These are phyloP conservation scores for Cepaea nemoralis DNA, from an alignment of 1,140 invertebrate species.

Conservation along the genomic window DNA sequence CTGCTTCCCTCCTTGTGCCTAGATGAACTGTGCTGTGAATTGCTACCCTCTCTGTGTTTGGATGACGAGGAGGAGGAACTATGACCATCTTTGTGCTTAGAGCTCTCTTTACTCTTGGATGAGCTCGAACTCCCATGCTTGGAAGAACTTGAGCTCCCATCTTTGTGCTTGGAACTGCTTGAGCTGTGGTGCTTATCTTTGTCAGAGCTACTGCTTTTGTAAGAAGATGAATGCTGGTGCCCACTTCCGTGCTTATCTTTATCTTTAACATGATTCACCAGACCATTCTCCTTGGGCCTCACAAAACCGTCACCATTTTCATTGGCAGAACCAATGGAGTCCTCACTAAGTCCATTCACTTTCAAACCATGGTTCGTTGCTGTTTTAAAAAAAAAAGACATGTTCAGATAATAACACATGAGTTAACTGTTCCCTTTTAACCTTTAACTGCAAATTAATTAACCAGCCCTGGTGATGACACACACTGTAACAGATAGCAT, in stretches of 20 bases:
- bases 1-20: constrained; percentile 37
- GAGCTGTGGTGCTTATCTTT: constrained; percentile 44
- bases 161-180: constrained; percentile 46
- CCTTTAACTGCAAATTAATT: too few species aligned
- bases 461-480: too few species aligned
- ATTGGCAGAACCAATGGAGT: constrained; percentile 15
- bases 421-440: too few species aligned
- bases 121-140: constrained; percentile 38
- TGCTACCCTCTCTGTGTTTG: constrained; percentile 42
- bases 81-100: constrained; percentile 45
- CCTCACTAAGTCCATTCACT: constrained; percentile 37
- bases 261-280: neutral
- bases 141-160: constrained; percentile 40
- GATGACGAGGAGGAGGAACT: constrained; percentile 44
- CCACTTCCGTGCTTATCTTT: constrained; percentile 7
- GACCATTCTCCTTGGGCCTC: constrained; percentile 30
- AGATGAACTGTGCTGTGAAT: constrained; percentile 27
- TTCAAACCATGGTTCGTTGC: neutral
- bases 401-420: too few species aligned
- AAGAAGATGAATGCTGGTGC: constrained; percentile 37
- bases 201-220: constrained; percentile 44
- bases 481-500: too few species aligned
- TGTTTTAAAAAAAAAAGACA: too few species aligned
- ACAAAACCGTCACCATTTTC: constrained; percentile 21
- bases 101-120: constrained; percentile 16